Base-by-base conservation (phyloP, 2,797 vertebrate genomes). In the Megalops cyprinoides region DNA sequence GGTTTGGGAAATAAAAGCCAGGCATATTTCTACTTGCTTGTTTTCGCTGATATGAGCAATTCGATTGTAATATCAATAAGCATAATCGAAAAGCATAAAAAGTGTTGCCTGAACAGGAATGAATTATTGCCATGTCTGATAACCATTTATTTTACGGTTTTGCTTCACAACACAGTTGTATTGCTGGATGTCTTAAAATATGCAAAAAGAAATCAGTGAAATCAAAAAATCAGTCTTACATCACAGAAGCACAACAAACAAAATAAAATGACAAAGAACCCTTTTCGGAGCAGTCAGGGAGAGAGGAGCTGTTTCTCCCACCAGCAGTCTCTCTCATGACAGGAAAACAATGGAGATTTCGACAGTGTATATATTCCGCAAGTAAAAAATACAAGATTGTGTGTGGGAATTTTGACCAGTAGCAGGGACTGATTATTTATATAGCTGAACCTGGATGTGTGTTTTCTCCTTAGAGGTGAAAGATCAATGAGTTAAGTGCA, bases 341-440 rank as follows among this genome's bases (percentile, higher is more conserved):
- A 69, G 80, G 82, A 80, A 79, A 56, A 71, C 82, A 83, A 77
- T 80, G 56, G 76, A 58, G 67, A 67, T 78, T 71, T 76, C 76
- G 74, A 28, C 80, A 82, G 79, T 85, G 76, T 87, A 65, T 60
- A 42, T 69, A 71, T 37, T 44, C 14, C 55, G 37, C 44, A 65
- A 81, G 44, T 75, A 74, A 56, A n/a, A 51, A 81, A 81, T 65
- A 42, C 23, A 56, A 60, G 39, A 42, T n/a, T n/a, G 44, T 37
- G n/a, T 31, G 8, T 18, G 73, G 55, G 73, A 53, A n/a, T 58
- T 80, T 58, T 34, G 73, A 42, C 51, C 8, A 58, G 77, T 71
- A 75, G 73, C 81, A 74, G 75, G 78, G 67, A 44, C 42, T 53
- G 83, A 82, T 87, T 89, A 87, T 89, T 90, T 89, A 82, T 81